Percentiles rank a stretch among this genome's conserved stretches.
These are phyloP conservation scores for Labeo catla DNA, from an alignment of 2,113 vertebrate species.

Conservation along the genomic window DNA sequence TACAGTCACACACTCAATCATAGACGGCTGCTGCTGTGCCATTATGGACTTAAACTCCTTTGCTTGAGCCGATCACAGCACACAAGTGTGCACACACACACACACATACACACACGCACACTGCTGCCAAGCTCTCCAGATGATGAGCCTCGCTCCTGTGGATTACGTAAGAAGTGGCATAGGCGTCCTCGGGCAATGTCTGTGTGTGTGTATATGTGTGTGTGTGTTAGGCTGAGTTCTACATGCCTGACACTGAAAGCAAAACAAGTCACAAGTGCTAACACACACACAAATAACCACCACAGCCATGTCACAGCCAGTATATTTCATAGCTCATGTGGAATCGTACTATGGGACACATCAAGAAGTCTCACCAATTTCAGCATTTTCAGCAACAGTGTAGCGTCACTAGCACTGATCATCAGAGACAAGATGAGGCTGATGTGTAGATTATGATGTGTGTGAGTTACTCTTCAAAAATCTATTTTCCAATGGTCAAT, in stretches of 20 bases:
- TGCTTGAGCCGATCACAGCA: slow-evolving; percentile 30
- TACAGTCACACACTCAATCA: slow-evolving; percentile 21
- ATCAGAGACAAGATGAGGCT: background rate
- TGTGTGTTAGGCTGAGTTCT: slow-evolving; percentile 17
- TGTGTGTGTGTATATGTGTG: slow-evolving; percentile 10
- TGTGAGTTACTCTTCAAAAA: background rate
- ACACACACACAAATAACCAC: background rate
- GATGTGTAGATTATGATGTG: background rate
- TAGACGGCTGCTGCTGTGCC: background rate
- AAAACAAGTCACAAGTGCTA: slow-evolving; percentile 26
- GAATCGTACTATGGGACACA: background rate
- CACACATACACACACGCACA: slow-evolving; percentile 46
- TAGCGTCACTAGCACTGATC: background rate
- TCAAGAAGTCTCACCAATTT: background rate
- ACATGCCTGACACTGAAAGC: slow-evolving; percentile 20
- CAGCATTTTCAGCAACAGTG: background rate
- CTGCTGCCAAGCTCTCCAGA: slow-evolving; percentile 45
- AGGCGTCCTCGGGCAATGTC: slow-evolving; percentile 22
- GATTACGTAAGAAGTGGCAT: slow-evolving; percentile 43
- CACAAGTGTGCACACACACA: slow-evolving; percentile 43
- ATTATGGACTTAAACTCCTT: slow-evolving; percentile 37
- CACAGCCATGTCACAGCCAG: background rate
- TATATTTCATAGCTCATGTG: background rate
- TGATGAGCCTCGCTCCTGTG: slow-evolving; percentile 28
- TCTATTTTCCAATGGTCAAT: slow-evolving; percentile 5